Percentiles rank a stretch among this genome's conserved stretches.
Evolutionary conservation across 2,888 invertebrate genomes (phyloP).

Genomic region (Hyppa rectilinea): DNA sequence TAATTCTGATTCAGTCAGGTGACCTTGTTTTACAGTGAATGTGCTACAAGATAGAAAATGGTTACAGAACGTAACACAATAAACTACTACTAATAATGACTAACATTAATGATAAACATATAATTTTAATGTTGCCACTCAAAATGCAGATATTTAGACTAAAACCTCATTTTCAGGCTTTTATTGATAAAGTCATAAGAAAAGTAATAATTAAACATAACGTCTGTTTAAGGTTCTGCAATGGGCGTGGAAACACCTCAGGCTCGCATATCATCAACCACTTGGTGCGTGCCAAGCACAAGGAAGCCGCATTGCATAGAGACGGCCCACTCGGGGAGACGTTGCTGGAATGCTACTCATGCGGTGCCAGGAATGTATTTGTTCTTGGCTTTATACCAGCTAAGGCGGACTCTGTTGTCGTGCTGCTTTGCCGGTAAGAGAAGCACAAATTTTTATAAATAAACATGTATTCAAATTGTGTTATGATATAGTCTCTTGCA

Average conservation of each 20-base stretch:
- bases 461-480: constrained; percentile 10
- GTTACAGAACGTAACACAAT: constrained; percentile 7
- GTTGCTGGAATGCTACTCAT: constrained; percentile 99
- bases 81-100: constrained; percentile 6
- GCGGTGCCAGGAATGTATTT: constrained; percentile 99
- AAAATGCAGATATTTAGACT: not conserved
- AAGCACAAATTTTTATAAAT: constrained; percentile 1
- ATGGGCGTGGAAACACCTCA: constrained; percentile 99
- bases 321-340: constrained; percentile 99
- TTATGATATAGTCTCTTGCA: constrained; percentile 30
- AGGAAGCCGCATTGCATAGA: constrained; percentile 99
- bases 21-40: constrained; percentile 40
- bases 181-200: too few species aligned
- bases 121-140: not conserved
- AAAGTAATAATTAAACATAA: not conserved
- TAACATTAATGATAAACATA: constrained; percentile 12
- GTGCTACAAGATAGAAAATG: constrained; percentile 24
- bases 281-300: constrained; percentile 99
- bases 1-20: constrained; percentile 39
- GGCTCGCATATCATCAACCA: constrained; percentile 99
- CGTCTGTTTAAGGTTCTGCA: constrained; percentile 94
- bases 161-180: not conserved
- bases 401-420: constrained; percentile 99
- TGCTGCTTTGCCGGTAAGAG: constrained; percentile 96
- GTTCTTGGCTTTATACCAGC: constrained; percentile 99